Conservation (phyloP, 1,140 invertebrate species). For the Drosophila erecta region DNA sequence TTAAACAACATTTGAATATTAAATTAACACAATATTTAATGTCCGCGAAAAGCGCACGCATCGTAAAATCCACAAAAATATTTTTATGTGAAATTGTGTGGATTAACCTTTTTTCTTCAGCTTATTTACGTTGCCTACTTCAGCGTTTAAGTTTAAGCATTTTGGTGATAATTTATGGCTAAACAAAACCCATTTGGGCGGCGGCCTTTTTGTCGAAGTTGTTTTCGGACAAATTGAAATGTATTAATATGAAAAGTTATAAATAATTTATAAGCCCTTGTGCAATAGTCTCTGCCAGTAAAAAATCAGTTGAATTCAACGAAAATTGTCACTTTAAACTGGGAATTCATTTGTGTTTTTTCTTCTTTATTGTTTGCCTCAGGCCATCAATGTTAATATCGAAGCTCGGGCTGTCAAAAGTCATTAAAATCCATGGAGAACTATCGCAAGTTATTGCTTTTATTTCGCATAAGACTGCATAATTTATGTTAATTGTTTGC, state of each 20-base stretch:
- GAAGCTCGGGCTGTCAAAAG: constrained; percentile 54
- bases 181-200: constrained; percentile 33
- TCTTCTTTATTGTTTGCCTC: constrained; percentile 10
- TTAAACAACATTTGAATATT: constrained; percentile 72
- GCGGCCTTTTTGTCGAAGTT: constrained; percentile 59
- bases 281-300: constrained; percentile 17
- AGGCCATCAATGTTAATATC: constrained; percentile 32
- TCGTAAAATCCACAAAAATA: constrained; percentile 71
- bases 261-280: constrained; percentile 64
- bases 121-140: constrained; percentile 32
- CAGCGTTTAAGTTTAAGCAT: constrained; percentile 46
- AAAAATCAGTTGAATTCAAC: constrained; percentile 9
- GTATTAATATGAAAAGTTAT: constrained; percentile 67
- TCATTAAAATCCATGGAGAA: constrained; percentile 58
- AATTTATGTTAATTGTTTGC: constrained; percentile 69
- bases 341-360: constrained; percentile 12
- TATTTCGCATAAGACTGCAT: constrained; percentile 1
- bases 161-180: constrained; percentile 58
- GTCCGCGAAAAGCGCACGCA: constrained; percentile 59
- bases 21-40: constrained; percentile 82
- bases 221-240: constrained; percentile 76
- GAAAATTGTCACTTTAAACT: constrained; percentile 17
- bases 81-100: constrained; percentile 58
- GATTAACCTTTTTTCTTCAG: constrained; percentile 31
- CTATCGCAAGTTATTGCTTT: constrained; percentile 17